Conservation (phyloP, 1,140 invertebrate species). For the Oryctes rhinoceros region DNA sequence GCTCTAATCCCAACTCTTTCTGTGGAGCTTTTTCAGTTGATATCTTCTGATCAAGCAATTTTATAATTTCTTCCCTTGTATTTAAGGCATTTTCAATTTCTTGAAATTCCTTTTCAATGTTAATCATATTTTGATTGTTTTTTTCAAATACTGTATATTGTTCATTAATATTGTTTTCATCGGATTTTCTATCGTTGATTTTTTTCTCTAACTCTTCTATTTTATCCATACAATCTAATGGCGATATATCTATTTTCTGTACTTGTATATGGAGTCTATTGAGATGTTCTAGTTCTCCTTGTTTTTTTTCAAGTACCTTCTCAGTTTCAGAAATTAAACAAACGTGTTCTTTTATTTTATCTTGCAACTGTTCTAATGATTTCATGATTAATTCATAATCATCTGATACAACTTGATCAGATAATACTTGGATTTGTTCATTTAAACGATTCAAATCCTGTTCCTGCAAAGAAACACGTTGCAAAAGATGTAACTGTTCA, state of each 20-base stretch:
- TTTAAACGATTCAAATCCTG: not conserved
- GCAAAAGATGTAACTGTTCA: not conserved
- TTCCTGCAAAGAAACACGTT: not conserved
- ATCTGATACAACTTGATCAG: not conserved
- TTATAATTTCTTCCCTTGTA: not conserved
- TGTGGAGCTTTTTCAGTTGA: not conserved
- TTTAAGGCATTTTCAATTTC: not conserved
- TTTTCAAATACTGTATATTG: not conserved
- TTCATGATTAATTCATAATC: not conserved
- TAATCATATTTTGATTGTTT: not conserved
- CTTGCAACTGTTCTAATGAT: not conserved
- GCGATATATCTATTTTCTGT: not conserved
- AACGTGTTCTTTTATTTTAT: not conserved
- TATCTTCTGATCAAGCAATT: not conserved
- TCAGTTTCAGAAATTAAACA: not conserved
- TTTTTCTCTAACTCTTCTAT: not conserved
- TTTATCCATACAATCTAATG: not conserved
- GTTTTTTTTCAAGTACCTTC: not conserved
- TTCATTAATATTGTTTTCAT: not conserved
- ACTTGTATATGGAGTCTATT: not conserved
- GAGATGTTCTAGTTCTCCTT: not conserved
- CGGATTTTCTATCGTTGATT: not conserved
- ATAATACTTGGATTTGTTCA: not conserved
- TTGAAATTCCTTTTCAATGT: not conserved
- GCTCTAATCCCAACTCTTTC: not conserved